These are phyloP conservation scores for Erebia ligea DNA, from an alignment of 2,888 invertebrate species.

Conservation along the genomic window DNA sequence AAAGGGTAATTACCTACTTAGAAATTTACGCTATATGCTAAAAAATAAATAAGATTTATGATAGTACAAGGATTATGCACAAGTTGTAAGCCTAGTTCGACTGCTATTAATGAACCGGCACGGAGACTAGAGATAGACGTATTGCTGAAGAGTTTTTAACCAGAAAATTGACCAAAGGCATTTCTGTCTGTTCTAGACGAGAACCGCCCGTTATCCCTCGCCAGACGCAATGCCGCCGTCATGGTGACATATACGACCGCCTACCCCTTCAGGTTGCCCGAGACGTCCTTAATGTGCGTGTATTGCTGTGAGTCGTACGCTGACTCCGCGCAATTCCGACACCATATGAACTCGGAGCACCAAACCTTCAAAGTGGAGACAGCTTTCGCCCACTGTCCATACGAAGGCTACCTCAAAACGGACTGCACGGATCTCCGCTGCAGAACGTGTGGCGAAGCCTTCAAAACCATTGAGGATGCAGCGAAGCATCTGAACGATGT, in stretches of 20 bases:
- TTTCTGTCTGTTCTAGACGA: constrained; percentile 62
- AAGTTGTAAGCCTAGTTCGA: background rate
- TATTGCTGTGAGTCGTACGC: constrained; percentile 53
- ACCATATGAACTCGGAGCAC: constrained; percentile 52
- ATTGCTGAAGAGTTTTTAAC: constrained; percentile 16
- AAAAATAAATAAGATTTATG: background rate
- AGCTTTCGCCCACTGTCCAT: constrained; percentile 46
- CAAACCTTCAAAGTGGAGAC: constrained; percentile 45
- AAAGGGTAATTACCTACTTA: no score
- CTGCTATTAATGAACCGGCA: constrained; percentile 4
- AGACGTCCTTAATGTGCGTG: constrained; percentile 54
- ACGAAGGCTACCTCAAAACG: constrained; percentile 50
- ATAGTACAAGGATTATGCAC: background rate
- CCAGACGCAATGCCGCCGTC: constrained; percentile 54
- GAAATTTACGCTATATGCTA: no score
- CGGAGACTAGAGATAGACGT: constrained; percentile 16
- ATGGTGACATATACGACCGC: constrained; percentile 56
- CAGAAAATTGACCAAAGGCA: constrained; percentile 44
- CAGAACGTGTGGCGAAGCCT: constrained; percentile 47
- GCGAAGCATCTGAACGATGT: constrained; percentile 50
- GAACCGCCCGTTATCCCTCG: constrained; percentile 48
- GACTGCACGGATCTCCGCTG: constrained; percentile 56
- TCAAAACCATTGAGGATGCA: constrained; percentile 46
- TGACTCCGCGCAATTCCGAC: constrained; percentile 50
- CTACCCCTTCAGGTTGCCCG: constrained; percentile 60